Evolutionary conservation across 2,888 invertebrate genomes (phyloP), one percentile per base, ranked within the genome.

Genomic region (Ophion slaviceki): DNA sequence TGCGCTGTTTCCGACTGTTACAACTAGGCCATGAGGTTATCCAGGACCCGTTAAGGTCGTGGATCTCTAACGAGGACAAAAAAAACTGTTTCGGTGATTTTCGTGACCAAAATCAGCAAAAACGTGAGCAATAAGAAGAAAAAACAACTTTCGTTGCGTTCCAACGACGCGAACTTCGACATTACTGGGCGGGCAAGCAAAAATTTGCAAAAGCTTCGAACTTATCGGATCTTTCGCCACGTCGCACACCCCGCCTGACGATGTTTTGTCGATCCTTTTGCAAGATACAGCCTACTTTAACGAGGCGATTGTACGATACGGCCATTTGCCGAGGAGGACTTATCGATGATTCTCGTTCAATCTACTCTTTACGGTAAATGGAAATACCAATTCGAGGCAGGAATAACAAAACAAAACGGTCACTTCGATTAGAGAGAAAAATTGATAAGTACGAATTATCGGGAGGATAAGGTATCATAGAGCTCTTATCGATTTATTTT

Each of bases 401-500:
- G 11, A 68, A 53, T 53, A 20, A 10, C 20, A 24, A 47, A 53
- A 70, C 17, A n/a, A 70, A 70, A 28, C 10, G 32, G 53, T 70
- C 17, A 70, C 47, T 70, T 7, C 14, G 36, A 74, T 61, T 59
- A 57, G 36, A 4, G n/a, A 32, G 10, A 59, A 57, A 72, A 36
- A 32, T 59, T 59, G 32, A n/a, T 5, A 32, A 32, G 32, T 4
- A 72, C 11, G 32, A 59, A 72, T 59, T 59, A 61, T 74, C 72
- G 7, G 3, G 20, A 20, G 72, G 61, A 61, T 20, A n/a, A 14
- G 59, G 28, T 67, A 40, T 67, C 45, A 47, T 24, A 47, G 45
- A 36, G 45, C 53, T 70, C 70, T 53, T 24, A 28, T 24, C 66
- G 53, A 66, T 78, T 24, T 62, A 62, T 68, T 59, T n/a, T 61